These are phyloP conservation scores for Passer montanus DNA, from an alignment of 2,113 vertebrate genomes.

Conservation along the genomic window DNA sequence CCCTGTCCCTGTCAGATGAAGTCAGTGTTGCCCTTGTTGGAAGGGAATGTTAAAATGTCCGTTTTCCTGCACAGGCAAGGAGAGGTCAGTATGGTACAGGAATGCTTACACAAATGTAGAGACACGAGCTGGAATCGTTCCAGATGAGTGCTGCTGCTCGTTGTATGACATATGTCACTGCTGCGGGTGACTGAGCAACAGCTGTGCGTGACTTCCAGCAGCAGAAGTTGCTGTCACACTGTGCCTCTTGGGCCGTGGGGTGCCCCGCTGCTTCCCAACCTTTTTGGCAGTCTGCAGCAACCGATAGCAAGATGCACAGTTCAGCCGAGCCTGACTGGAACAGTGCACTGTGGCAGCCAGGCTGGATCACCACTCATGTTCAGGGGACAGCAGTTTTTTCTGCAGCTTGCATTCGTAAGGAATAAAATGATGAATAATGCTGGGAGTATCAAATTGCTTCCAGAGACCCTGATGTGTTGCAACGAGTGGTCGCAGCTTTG, in stretches of 20 bases:
- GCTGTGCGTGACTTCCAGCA: background rate
- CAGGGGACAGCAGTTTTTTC: background rate
- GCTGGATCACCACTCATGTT: accelerated
- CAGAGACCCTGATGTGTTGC: background rate
- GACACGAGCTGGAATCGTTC: background rate
- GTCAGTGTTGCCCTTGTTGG: background rate
- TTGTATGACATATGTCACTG: background rate
- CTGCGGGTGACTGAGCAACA: background rate
- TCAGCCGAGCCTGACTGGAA: background rate
- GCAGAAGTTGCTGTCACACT: background rate
- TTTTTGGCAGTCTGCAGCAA: background rate
- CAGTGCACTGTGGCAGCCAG: background rate
- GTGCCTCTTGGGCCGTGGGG: background rate
- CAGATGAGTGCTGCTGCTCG: background rate
- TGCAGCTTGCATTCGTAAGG: background rate
- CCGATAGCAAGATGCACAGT: accelerated
- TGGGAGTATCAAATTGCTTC: accelerated
- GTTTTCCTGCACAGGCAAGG: background rate
- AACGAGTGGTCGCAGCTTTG: background rate
- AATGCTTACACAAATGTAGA: background rate
- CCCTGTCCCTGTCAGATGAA: background rate
- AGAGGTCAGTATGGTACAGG: background rate
- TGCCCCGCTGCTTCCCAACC: accelerated
- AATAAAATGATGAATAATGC: background rate
- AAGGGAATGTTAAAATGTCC: background rate